Conservation (phyloP, 2,797 vertebrate genomes). For the Mallotus villosus region DNA sequence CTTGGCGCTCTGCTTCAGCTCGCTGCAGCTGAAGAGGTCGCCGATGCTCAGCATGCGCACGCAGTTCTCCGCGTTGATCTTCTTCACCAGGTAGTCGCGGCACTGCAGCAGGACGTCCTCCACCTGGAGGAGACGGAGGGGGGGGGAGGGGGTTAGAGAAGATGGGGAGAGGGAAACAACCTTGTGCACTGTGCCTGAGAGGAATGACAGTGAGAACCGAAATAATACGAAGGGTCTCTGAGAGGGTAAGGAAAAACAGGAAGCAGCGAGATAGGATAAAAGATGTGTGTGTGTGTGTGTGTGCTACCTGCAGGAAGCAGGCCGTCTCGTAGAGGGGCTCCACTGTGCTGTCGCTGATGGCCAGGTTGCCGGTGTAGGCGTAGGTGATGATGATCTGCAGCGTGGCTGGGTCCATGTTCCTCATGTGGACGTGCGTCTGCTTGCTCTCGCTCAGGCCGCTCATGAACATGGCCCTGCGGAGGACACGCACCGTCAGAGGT, state of each 20-base stretch:
- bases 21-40: slow-evolving; percentile 95
- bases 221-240: too few species aligned
- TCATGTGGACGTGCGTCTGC: slow-evolving; percentile 95
- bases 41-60: slow-evolving; percentile 96
- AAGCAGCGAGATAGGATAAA: background rate
- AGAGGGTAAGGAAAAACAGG: too few species aligned
- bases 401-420: slow-evolving; percentile 92
- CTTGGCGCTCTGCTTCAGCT: slow-evolving; percentile 94
- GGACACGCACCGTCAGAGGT: background rate
- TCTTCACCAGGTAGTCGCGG: slow-evolving; percentile 96
- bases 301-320: slow-evolving; percentile 93
- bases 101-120: slow-evolving; percentile 94
- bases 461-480: slow-evolving; percentile 96
- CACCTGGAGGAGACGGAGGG: slow-evolving; percentile 73
- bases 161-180: background rate
- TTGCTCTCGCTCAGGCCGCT: slow-evolving; percentile 97
- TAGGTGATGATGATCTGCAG: slow-evolving; percentile 96
- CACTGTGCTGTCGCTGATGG: slow-evolving; percentile 91
- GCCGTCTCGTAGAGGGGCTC: slow-evolving; percentile 98
- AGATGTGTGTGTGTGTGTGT: background rate
- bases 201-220: background rate
- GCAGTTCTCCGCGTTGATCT: slow-evolving; percentile 97
- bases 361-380: slow-evolving; percentile 96
- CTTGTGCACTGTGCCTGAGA: background rate
- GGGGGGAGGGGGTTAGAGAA: background rate